Evolutionary conservation across 2,113 vertebrate genomes (phyloP), one percentile per base, ranked within the genome.

Genomic region (Pogona vitticeps): DNA sequence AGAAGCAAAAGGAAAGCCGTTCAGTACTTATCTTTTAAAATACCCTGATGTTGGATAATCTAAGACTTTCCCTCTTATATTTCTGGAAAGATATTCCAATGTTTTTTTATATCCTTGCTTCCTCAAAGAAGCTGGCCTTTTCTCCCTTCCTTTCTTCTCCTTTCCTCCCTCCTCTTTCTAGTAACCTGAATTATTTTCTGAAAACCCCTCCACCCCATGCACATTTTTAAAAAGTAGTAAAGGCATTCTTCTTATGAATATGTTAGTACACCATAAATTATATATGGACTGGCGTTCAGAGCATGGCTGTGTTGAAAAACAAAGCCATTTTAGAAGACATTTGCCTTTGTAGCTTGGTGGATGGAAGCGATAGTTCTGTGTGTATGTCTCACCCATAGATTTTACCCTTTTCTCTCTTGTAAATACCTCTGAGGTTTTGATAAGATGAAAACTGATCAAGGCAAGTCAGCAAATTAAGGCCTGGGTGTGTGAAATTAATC

Each of bases 401-500:
- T 31, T 26, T 33, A 5, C 40, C 76, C 67, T 73, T 26, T 40
- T 42, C 40, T 36, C 28, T 13, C 20, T 13, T 33, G 1, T 68
- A 42, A 52, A 59, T 73, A 61, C 23, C 36, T 80, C 78, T 28
- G 38, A 1, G 40, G 63, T n/a, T n/a, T n/a, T 58, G 52, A 28
- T 70, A 23, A 18, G 46, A 21, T 70, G n/a, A 58, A 68, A 70
- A n/a, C 26, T 31, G 26, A 75, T 73, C 70, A 26, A 61, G 82
- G 82, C 56, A 75, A 40, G 38, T 14, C 33, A 3, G 40, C 40
- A 0, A 2, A 40, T 33, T 68, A 40, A 46, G 38, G 21, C 17
- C 5, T n/a, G 68, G 52, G 6, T 42, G 1, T 33, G 1, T 76
- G 87, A 91, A 91, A 81, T 40, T 78, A 31, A 82, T 85, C 46